Percentiles rank a stretch among this genome's conserved stretches.
Evolutionary conservation across 2,888 invertebrate genomes (phyloP).

Genomic region (Oxycera nigricornis): DNA sequence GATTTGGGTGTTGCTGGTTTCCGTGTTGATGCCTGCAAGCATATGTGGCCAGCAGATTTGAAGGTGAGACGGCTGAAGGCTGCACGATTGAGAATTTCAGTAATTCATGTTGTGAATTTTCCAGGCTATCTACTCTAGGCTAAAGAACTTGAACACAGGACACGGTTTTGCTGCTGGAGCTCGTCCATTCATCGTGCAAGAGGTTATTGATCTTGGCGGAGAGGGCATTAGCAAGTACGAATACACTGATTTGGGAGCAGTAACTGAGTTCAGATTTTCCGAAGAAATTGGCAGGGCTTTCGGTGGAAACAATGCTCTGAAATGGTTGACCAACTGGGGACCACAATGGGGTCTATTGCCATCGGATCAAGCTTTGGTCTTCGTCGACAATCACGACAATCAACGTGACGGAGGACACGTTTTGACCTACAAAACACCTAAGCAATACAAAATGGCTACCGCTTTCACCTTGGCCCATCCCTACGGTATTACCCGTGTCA

Average conservation of each 20-base stretch:
- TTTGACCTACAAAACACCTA: constrained; percentile 73
- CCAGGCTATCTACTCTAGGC: constrained; percentile 67
- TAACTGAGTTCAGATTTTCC: constrained; percentile 75
- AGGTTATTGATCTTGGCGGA: constrained; percentile 76
- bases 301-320: constrained; percentile 68
- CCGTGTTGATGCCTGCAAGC: constrained; percentile 70
- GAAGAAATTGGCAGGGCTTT: constrained; percentile 65
- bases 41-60: constrained; percentile 29
- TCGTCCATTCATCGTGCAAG: constrained; percentile 76
- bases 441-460: constrained; percentile 78
- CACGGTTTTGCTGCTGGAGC: constrained; percentile 71
- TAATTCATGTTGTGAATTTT: constrained; percentile 57
- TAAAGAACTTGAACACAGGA: constrained; percentile 68
- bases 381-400: constrained; percentile 92
- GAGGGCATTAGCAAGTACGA: constrained; percentile 61
- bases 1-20: constrained; percentile 84
- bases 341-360: constrained; percentile 71
- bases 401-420: constrained; percentile 79
- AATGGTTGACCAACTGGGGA: constrained; percentile 72
- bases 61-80: not conserved
- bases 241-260: constrained; percentile 67
- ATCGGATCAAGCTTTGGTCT: constrained; percentile 71
- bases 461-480: constrained; percentile 89
- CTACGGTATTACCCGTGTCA: constrained; percentile 78
- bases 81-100: not conserved